Evolutionary conservation across 2,797 vertebrate genomes (phyloP).

Genomic region (Lepilemur septentrionalis): DNA sequence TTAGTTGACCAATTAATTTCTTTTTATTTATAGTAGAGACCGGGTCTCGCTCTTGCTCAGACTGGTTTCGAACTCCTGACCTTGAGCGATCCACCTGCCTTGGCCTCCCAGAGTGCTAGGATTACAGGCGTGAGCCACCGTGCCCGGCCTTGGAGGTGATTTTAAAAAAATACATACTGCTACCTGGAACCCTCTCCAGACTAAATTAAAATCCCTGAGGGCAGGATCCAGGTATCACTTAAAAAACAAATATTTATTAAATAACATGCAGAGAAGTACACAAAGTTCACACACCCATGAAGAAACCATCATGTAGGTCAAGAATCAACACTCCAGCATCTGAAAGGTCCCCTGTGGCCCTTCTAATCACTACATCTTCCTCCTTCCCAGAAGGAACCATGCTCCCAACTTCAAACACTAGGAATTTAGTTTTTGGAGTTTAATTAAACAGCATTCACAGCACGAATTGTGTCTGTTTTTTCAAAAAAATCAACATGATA

Average conservation of each 20-base stretch:
- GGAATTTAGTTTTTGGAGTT: neutral
- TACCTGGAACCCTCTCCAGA: neutral
- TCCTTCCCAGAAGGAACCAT: neutral
- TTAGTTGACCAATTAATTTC: no score
- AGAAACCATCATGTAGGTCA: neutral
- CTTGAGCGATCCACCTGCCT: no score
- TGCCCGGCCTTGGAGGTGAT: no score
- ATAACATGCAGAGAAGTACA: neutral
- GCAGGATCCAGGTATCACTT: neutral
- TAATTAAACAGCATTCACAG: neutral
- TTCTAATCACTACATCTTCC: neutral
- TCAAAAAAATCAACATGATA: neutral
- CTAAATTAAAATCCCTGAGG: neutral
- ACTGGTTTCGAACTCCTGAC: no score
- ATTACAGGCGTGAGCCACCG: no score
- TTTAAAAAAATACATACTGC: neutral
- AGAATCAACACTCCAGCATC: neutral
- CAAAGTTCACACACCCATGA: neutral
- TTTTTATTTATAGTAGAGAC: no score
- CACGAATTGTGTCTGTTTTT: neutral
- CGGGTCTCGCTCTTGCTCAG: no score
- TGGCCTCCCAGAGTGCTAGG: no score
- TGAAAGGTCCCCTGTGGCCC: no score
- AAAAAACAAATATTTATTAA: conserved; percentile 17
- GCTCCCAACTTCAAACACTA: neutral